Conservation (phyloP, 2,888 invertebrate species). For the Margaritifera margaritifera region DNA sequence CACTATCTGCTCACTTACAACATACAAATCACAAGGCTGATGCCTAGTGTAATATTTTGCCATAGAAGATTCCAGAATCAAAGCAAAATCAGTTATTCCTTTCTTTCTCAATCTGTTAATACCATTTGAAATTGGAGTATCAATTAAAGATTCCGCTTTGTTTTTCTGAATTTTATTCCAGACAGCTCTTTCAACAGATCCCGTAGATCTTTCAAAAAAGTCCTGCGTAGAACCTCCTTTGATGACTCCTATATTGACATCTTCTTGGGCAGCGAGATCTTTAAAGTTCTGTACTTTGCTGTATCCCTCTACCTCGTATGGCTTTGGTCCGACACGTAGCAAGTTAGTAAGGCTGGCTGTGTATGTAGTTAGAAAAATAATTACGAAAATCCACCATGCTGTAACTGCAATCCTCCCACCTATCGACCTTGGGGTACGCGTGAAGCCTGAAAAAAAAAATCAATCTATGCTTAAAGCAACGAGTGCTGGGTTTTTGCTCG, state of each 20-base stretch:
- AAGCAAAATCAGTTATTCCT: constrained; percentile 39
- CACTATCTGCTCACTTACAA: constrained; percentile 42
- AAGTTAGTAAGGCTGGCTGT: constrained; percentile 58
- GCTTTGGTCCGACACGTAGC: constrained; percentile 31
- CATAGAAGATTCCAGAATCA: constrained; percentile 60
- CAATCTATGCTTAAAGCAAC: too few species aligned
- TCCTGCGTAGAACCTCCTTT: constrained; percentile 39
- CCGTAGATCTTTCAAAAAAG: constrained; percentile 35
- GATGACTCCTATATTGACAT: constrained; percentile 44
- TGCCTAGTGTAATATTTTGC: constrained; percentile 50
- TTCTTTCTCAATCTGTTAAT: constrained; percentile 38
- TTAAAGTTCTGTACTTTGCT: constrained; percentile 35
- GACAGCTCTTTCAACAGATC: constrained; percentile 10
- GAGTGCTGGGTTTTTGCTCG: too few species aligned
- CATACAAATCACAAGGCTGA: constrained; percentile 58
- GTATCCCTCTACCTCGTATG: constrained; percentile 15
- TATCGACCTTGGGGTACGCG: constrained; percentile 53
- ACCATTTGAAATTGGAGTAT: constrained; percentile 31
- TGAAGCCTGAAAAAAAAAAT: constrained; percentile 42
- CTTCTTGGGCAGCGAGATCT: constrained; percentile 44
- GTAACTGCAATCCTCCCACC: constrained; percentile 54
- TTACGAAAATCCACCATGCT: constrained; percentile 61
- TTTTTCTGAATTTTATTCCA: constrained; percentile 21
- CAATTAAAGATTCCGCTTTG: constrained; percentile 4
- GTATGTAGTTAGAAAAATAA: constrained; percentile 55